A percentile compares a stretch with the other conserved stretches of the same genome.
These are phyloP conservation scores for Anastrepha ludens DNA, from an alignment of 1,140 invertebrate species.

Conservation along the genomic window DNA sequence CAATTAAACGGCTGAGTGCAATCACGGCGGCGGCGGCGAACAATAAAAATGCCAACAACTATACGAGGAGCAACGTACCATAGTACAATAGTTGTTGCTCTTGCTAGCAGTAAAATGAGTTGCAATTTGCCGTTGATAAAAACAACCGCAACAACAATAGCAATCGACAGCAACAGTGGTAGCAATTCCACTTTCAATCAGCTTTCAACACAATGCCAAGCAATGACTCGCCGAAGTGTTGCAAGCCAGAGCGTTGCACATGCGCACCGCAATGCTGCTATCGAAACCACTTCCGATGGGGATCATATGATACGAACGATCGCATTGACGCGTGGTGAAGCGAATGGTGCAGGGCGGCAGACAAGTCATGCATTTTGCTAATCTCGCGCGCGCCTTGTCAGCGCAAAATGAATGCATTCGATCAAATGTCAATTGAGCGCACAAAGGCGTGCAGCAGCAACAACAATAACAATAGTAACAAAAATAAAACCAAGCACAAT, in stretches of 20 bases:
- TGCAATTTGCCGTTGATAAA: not conserved
- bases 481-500: not conserved
- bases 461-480: not conserved
- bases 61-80: conserved; percentile 9
- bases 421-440: conserved; percentile 52
- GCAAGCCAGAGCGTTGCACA: conserved; percentile 44
- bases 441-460: conserved; percentile 12
- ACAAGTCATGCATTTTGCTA: conserved; percentile 14
- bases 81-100: not conserved
- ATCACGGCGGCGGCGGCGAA: conserved; percentile 19
- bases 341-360: not conserved
- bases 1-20: conserved; percentile 36
- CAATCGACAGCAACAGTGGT: not conserved
- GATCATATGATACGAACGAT: not conserved
- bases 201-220: conserved; percentile 47
- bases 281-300: conserved; percentile 38
- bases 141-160: not conserved
- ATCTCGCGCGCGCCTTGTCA: conserved; percentile 44
- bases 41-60: conserved; percentile 15
- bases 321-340: not conserved
- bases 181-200: conserved; percentile 25
- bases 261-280: conserved; percentile 22
- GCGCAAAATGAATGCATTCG: conserved; percentile 50
- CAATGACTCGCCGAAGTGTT: conserved; percentile 28
- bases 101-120: conserved; percentile 15